phyloP scores from a whole-genome alignment of 2,797 vertebrate species.

The Gallinago nigripennis region DNA sequence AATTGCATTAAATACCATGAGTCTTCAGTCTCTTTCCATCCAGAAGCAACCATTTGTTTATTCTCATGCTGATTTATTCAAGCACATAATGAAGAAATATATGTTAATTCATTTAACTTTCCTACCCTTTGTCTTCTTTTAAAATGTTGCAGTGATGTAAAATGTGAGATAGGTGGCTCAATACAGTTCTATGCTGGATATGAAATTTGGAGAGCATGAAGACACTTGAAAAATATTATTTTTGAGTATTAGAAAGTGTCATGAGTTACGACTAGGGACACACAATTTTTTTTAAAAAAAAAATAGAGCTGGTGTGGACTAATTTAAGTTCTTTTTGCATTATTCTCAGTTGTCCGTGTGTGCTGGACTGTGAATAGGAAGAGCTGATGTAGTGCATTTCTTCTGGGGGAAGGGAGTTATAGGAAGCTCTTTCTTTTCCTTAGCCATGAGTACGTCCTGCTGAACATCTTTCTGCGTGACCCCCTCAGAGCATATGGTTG shows the following conservation, averaged over 20 bases:
- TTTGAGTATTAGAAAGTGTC: not conserved
- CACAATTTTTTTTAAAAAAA: not conserved
- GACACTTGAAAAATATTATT: not conserved
- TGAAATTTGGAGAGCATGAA: not conserved
- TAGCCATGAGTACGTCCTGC: not conserved
- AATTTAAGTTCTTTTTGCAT: not conserved
- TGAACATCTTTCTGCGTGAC: not conserved
- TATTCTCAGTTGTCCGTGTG: not conserved
- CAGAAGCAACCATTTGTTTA: not conserved
- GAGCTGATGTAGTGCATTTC: not conserved
- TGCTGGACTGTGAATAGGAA: not conserved
- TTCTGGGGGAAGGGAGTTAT: not conserved
- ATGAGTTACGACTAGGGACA: not conserved
- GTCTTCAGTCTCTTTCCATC: not conserved
- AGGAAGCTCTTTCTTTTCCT: not conserved
- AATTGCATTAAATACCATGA: not conserved
- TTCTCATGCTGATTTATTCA: not conserved
- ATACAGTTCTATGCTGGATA: not conserved
- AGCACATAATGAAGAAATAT: not conserved
- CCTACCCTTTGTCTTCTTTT: not conserved
- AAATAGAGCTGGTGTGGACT: not conserved
- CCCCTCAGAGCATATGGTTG: fast-evolving
- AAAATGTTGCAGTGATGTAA: not conserved
- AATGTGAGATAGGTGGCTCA: not conserved
- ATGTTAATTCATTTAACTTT: not conserved